Evolutionary conservation across 2,113 vertebrate genomes (phyloP).

Genomic region (Tautogolabrus adspersus): DNA sequence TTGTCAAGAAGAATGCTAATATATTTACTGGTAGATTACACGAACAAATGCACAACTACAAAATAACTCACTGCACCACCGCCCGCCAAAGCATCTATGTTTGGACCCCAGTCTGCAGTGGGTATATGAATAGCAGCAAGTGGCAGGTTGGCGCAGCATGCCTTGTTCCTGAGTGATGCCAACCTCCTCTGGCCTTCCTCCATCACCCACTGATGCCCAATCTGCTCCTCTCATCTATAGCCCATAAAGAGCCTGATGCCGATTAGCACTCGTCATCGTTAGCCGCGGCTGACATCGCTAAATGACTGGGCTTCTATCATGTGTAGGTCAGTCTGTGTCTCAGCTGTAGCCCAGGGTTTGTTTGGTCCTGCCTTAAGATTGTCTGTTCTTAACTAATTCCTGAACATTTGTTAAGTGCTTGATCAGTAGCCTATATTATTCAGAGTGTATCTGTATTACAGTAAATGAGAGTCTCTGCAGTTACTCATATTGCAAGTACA

Average conservation of each 20-base stretch:
- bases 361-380: background rate
- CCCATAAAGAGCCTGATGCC: constrained; percentile 44
- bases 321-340: constrained; percentile 1
- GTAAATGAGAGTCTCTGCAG: constrained; percentile 23
- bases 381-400: too few relatives aligned
- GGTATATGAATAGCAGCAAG: constrained; percentile 68
- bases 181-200: constrained; percentile 71
- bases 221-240: constrained; percentile 68
- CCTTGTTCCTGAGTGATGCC: constrained; percentile 74
- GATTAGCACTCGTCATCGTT: constrained; percentile 58
- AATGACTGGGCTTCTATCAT: constrained; percentile 7
- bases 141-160: constrained; percentile 80
- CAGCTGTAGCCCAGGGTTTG: background rate
- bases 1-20: too few relatives aligned
- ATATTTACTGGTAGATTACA: too few relatives aligned
- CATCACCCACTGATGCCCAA: constrained; percentile 76
- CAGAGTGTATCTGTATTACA: constrained; percentile 5
- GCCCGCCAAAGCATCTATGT: constrained; percentile 9
- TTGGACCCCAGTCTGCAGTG: constrained; percentile 53
- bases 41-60: background rate
- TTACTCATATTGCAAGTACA: constrained; percentile 16
- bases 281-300: constrained; percentile 39
- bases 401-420: background rate
- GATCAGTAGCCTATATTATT: background rate
- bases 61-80: background rate